These are phyloP conservation scores for Peromyscus leucopus DNA, from an alignment of 2,113 vertebrate genomes.

Conservation along the genomic window DNA sequence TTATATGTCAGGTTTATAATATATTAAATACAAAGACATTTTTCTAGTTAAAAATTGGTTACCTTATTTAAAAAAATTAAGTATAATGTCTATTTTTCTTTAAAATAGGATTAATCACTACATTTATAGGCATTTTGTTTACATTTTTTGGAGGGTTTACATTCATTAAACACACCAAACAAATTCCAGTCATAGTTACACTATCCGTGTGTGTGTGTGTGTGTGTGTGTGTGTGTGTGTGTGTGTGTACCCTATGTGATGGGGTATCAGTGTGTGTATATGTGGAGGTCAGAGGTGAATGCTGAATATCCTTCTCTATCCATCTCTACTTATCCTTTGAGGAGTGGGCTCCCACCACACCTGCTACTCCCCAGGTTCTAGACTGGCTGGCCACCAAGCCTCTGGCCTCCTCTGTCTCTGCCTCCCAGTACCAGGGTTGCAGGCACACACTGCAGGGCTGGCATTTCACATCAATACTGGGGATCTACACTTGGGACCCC, in stretches of 20 bases:
- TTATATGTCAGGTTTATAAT: not conserved
- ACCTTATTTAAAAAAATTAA: not conserved
- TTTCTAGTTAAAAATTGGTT: not conserved
- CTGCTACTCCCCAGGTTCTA: not conserved
- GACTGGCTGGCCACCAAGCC: not conserved
- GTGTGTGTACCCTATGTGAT: not conserved
- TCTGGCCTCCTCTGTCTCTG: not conserved
- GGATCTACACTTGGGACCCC: not conserved
- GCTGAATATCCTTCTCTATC: not conserved
- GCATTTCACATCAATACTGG: too few relatives aligned
- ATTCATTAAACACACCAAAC: not conserved
- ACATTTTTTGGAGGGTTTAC: not conserved
- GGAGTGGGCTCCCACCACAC: not conserved
- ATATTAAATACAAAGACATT: not conserved
- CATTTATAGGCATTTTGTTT: constrained; percentile 30
- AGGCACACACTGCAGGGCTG: not conserved
- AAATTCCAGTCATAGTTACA: not conserved
- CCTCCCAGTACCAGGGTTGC: not conserved
- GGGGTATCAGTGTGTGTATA: not conserved
- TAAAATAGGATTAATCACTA: not conserved
- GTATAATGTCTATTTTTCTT: not conserved
- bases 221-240: not conserved
- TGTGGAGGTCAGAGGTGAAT: not conserved
- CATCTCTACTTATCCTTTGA: not conserved
- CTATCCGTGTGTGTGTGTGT: not conserved